phyloP scores from a whole-genome alignment of 2,797 vertebrate genomes.

The Sebastes itinus region DNA sequence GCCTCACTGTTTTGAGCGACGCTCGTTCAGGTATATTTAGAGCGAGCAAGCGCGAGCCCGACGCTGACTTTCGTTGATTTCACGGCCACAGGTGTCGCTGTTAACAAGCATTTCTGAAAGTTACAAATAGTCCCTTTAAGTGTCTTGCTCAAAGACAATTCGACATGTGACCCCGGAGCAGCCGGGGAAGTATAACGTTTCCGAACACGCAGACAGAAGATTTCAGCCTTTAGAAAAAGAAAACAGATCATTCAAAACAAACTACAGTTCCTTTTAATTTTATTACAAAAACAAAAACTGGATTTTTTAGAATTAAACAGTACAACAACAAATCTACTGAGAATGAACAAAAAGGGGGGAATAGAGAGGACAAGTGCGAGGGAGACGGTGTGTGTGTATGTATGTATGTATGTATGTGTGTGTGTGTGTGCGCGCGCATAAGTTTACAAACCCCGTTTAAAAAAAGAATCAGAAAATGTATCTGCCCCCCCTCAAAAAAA shows the following conservation, averaged over 20 bases:
- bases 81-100: too few species aligned
- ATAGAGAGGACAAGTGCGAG: constrained; percentile 45
- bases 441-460: constrained; percentile 60
- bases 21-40: too few species aligned
- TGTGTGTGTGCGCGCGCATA: constrained; percentile 32
- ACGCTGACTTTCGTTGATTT: too few species aligned
- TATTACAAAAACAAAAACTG: constrained; percentile 80
- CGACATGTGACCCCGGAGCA: too few species aligned
- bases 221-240: neutral
- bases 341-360: constrained; percentile 47
- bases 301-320: constrained; percentile 74
- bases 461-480: constrained; percentile 44
- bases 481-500: constrained; percentile 12
- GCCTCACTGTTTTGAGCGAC: too few species aligned
- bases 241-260: constrained; percentile 18
- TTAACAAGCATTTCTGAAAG: too few species aligned
- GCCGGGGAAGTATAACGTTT: neutral
- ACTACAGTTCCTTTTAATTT: constrained; percentile 79
- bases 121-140: too few species aligned
- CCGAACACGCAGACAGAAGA: neutral
- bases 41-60: too few species aligned
- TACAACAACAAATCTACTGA: constrained; percentile 78
- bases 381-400: constrained; percentile 35
- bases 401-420: constrained; percentile 30
- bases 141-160: too few species aligned